These are phyloP conservation scores for Dryoscopus gambensis DNA, from an alignment of 2,113 vertebrate genomes.

Conservation along the genomic window DNA sequence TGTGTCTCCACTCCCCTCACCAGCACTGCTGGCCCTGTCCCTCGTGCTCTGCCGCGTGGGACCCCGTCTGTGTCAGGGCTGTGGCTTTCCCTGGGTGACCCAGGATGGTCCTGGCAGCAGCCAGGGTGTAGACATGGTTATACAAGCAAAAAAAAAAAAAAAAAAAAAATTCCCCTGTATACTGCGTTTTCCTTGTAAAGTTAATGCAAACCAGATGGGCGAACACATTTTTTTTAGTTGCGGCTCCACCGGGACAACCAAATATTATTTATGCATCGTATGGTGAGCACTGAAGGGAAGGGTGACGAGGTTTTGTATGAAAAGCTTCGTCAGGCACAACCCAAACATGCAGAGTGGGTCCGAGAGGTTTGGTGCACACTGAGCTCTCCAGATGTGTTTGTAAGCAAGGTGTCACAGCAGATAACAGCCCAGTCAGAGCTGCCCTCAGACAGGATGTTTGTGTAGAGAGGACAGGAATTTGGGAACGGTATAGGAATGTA, in stretches of 20 bases:
- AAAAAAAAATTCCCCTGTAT: not conserved
- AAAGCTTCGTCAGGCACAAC: not conserved
- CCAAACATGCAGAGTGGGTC: not conserved
- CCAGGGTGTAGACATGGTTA: not conserved
- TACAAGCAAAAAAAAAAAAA: not conserved
- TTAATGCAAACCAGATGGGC: conserved; percentile 23
- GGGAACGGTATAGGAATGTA: not conserved
- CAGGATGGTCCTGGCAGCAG: not conserved
- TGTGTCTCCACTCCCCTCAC: not conserved
- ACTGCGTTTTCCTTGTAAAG: not conserved
- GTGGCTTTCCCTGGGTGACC: not conserved
- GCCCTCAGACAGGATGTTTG: not conserved
- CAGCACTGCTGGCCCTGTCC: not conserved
- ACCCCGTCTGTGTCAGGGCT: rapidly evolving
- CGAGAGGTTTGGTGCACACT: not conserved
- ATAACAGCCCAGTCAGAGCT: not conserved
- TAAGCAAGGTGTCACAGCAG: not conserved
- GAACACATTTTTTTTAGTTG: not conserved
- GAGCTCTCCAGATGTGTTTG: not conserved
- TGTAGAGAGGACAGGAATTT: not conserved
- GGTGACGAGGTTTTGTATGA: not conserved
- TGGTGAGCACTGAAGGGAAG: not conserved
- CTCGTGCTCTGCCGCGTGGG: not conserved
- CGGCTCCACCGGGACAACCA: not conserved
- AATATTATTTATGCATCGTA: not conserved